Conservation (phyloP, 2,888 invertebrate species). For the Unio pictorum region DNA sequence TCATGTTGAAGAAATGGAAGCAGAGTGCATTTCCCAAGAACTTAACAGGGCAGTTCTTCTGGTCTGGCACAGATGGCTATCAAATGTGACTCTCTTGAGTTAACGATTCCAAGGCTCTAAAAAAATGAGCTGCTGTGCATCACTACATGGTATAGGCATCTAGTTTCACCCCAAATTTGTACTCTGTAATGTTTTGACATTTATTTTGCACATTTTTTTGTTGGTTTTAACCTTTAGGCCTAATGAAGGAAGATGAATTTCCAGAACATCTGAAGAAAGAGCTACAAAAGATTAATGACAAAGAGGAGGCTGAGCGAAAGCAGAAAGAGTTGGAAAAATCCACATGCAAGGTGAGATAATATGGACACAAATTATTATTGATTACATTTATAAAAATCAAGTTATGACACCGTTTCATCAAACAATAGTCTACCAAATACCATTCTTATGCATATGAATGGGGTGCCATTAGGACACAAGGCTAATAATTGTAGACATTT, state of each 20-base stretch:
- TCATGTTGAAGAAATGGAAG: no score
- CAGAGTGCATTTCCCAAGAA: no score
- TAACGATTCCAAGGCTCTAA: no score
- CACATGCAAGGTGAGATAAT: slow-evolving; percentile 73
- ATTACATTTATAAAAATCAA: not conserved
- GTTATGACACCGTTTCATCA: not conserved
- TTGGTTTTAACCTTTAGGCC: slow-evolving; percentile 51
- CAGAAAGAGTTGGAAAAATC: slow-evolving; percentile 78
- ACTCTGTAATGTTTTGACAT: not conserved
- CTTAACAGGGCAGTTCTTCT: no score
- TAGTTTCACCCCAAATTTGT: not conserved
- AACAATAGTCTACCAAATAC: not conserved
- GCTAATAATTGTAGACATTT: no score
- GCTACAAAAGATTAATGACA: slow-evolving; percentile 78
- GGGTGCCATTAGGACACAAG: no score
- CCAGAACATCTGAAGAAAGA: slow-evolving; percentile 82
- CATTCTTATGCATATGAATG: no score
- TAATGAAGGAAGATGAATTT: slow-evolving; percentile 76
- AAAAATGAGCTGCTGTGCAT: no score
- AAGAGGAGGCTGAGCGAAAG: slow-evolving; percentile 79
- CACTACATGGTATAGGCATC: no score
- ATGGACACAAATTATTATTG: not conserved
- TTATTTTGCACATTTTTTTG: not conserved
- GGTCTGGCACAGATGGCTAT: no score
- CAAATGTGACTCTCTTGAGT: no score